Evolutionary conservation across 2,113 vertebrate genomes (phyloP).

Genomic region (Tricholaema leucomelas): DNA sequence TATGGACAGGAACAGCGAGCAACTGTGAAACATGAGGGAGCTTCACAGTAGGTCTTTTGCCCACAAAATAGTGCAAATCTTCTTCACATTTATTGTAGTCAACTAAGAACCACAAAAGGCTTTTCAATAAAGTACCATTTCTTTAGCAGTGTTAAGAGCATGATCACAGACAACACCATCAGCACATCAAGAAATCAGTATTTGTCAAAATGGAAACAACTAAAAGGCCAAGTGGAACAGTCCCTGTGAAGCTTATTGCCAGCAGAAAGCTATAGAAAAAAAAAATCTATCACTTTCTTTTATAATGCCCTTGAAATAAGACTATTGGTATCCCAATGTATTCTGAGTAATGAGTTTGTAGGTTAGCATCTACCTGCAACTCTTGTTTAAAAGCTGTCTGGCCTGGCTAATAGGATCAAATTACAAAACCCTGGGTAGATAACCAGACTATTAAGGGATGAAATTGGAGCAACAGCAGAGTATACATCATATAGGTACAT

Average conservation of each 20-base stretch:
- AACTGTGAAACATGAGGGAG: too few species aligned
- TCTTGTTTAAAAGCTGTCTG: neutral
- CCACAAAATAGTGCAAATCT: too few species aligned
- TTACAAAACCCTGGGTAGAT: neutral
- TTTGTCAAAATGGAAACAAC: neutral
- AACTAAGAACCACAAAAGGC: too few species aligned
- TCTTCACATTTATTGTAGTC: too few species aligned
- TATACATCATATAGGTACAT: neutral
- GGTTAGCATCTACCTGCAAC: neutral
- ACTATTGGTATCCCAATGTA: neutral
- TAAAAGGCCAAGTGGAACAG: neutral
- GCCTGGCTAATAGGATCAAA: neutral
- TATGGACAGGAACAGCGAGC: neutral
- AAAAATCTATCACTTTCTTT: neutral
- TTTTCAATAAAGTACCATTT: too few species aligned
- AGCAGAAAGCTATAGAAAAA: neutral
- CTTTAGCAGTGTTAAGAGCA: neutral
- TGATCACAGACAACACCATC: neutral
- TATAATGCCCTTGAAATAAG: neutral
- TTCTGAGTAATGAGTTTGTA: neutral
- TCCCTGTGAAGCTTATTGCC: neutral
- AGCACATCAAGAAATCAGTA: neutral
- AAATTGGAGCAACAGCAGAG: neutral
- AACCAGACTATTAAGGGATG: neutral
- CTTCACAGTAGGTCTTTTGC: too few species aligned